A percentile compares a stretch with the other conserved stretches of the same genome.
Evolutionary conservation across 37 sponge, comb jelly and placozoan species (phyloP).

Genomic region (Ianthella basta): DNA sequence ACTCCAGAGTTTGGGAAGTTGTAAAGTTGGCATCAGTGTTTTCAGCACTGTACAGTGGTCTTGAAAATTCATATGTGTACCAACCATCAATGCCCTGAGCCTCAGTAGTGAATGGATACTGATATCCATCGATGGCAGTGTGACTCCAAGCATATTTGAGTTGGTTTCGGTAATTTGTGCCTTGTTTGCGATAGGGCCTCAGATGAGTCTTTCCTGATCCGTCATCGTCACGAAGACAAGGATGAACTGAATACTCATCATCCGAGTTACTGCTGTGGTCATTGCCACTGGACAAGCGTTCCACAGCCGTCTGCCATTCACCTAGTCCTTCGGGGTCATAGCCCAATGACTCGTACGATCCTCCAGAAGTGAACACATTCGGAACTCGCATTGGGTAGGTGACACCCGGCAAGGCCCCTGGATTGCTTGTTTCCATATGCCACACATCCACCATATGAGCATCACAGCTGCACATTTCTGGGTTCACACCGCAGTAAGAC

Average conservation of each 20-base stretch:
- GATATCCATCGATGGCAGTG: slow-evolving; percentile 12
- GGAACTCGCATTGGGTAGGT: slow-evolving; percentile 27
- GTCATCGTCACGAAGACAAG: slow-evolving; percentile 39
- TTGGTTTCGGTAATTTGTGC: slow-evolving; percentile 23
- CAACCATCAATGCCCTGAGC: slow-evolving; percentile 19
- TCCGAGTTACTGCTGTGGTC: slow-evolving; percentile 36
- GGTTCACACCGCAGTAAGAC: neutral
- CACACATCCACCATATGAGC: slow-evolving; percentile 36
- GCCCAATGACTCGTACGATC: neutral
- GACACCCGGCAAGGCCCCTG: slow-evolving; percentile 35
- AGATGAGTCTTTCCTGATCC: slow-evolving; percentile 7
- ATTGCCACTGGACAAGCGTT: slow-evolving; percentile 36
- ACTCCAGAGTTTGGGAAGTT: neutral
- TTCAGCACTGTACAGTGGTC: neutral
- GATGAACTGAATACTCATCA: slow-evolving; percentile 45
- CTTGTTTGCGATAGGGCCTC: neutral
- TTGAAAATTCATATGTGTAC: slow-evolving; percentile 21
- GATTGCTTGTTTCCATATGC: slow-evolving; percentile 42
- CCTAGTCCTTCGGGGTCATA: slow-evolving; percentile 17
- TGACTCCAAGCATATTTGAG: slow-evolving; percentile 40
- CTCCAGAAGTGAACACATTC: neutral
- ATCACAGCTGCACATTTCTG: slow-evolving; percentile 23
- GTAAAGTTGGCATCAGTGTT: slow-evolving; percentile 32
- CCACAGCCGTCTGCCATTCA: slow-evolving; percentile 15
- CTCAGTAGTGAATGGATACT: slow-evolving; percentile 17